Conservation (phyloP, 2,113 vertebrate species). For the Pheucticus melanocephalus region DNA sequence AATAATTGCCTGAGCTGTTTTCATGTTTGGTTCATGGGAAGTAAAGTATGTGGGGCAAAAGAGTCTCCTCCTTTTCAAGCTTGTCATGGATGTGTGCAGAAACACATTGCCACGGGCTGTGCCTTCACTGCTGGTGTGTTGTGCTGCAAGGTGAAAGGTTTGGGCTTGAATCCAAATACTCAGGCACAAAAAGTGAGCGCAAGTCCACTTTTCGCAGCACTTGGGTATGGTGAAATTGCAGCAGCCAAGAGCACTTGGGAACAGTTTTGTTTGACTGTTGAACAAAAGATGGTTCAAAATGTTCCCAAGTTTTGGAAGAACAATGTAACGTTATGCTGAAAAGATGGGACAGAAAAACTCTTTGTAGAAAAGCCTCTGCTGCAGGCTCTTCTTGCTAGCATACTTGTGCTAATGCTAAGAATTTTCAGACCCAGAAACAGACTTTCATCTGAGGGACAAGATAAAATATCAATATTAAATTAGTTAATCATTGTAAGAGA, state of each 20-base stretch:
- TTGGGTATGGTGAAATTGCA: neutral
- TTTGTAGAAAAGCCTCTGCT: neutral
- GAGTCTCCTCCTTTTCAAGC: neutral
- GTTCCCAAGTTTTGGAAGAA: neutral
- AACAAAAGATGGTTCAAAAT: neutral
- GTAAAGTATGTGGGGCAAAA: neutral
- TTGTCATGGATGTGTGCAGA: neutral
- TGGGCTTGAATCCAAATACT: neutral
- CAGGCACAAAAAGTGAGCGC: neutral
- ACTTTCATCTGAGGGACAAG: neutral
- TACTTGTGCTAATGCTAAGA: neutral
- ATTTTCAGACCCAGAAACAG: neutral
- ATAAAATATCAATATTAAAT: neutral
- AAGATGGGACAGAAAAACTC: neutral
- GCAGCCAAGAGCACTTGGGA: neutral
- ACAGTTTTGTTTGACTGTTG: neutral
- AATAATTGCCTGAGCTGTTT: neutral
- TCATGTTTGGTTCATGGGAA: neutral
- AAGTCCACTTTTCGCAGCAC: neutral
- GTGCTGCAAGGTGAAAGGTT: neutral
- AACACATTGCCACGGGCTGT: neutral
- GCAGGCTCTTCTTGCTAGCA: neutral
- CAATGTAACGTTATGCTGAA: rapidly evolving
- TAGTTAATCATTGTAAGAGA: neutral
- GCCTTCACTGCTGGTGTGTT: neutral